Evolutionary conservation across 2,888 invertebrate species (phyloP), one percentile per base, ranked within the genome.

Genomic region (Meloe dianella): DNA sequence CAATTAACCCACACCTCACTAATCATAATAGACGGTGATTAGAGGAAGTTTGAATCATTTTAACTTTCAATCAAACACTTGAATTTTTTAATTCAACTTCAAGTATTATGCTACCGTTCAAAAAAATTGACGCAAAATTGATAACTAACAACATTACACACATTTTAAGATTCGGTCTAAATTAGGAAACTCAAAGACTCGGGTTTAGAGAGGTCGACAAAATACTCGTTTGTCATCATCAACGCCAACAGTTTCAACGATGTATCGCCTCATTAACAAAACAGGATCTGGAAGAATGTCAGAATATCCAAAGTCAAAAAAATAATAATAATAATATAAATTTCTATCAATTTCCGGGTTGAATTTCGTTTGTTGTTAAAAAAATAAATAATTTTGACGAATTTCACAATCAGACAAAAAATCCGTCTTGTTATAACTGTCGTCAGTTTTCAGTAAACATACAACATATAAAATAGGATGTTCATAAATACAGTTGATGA

Each of bases 361-460:
- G 88, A 24, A 12, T 10, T 51, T 4, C 24, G 4, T 22, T 51
- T 51, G 10, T 22, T 24, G 22, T 22, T 51, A 41, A 41, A 41
- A 41, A 38, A 9, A 1, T 10, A 27, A 54, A 54, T 14, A 54
- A 54, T 54, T 54, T 54, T 54, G 54, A 54, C 54, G 24, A 54
- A 27, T 14, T 54, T 22, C 51, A 22, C 47, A 70, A 68, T 66
- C 68, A 71, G 67, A 70, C 65, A 73, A 74, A 70, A n/a, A 74
- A 78, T 77, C 74, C 75, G 75, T 76, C 75, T 41, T 72, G 74
- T n/a, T n/a, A n/a, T n/a, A n/a, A 69, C 73, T 78, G 76, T 78
- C 78, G 75, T 75, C 78, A 78, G 78, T 78, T 78, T 78, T 71
- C 71, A 64, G 71, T 71, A 78, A 78, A 78, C 78, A 78, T 54